Evolutionary conservation across 2,797 vertebrate genomes (phyloP).

Genomic region (Anniella stebbinsi): DNA sequence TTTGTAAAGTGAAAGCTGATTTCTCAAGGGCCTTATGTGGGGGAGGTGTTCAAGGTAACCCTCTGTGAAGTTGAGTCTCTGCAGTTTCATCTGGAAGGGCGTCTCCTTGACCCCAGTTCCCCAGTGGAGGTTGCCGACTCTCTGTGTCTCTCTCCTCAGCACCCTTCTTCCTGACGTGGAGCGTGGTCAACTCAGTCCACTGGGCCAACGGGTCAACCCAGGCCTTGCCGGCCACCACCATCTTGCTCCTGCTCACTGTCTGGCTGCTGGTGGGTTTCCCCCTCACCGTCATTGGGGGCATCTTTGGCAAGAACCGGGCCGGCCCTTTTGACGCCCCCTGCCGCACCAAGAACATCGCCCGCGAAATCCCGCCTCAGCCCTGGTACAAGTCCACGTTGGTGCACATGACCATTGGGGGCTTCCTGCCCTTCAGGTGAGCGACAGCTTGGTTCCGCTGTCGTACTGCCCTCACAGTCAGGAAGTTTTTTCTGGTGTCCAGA

Average conservation of each 20-base stretch:
- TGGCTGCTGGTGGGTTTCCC: constrained; percentile 95
- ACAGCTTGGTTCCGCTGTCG: too few relatives aligned
- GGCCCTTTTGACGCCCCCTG: constrained; percentile 90
- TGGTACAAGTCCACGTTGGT: constrained; percentile 92
- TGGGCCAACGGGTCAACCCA: constrained; percentile 95
- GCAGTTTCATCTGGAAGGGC: neutral
- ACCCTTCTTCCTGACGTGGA: constrained; percentile 95
- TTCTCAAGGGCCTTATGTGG: neutral
- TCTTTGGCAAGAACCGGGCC: constrained; percentile 91
- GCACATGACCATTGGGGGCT: constrained; percentile 95
- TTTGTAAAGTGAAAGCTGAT: neutral
- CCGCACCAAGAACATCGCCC: constrained; percentile 91
- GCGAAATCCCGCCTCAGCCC: constrained; percentile 90
- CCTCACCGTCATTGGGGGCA: constrained; percentile 92
- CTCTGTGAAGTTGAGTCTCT: neutral
- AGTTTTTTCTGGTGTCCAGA: too few relatives aligned
- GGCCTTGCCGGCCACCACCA: constrained; percentile 91
- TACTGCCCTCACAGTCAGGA: too few relatives aligned
- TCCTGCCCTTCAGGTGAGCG: constrained; percentile 93
- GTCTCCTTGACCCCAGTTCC: neutral
- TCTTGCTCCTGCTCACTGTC: constrained; percentile 90
- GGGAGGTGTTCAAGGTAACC: neutral
- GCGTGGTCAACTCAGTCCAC: constrained; percentile 92
- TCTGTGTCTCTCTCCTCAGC: constrained; percentile 74
- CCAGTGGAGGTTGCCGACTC: constrained; percentile 10